phyloP scores from a whole-genome alignment of 2,797 vertebrate species.

The Varecia variegata region DNA sequence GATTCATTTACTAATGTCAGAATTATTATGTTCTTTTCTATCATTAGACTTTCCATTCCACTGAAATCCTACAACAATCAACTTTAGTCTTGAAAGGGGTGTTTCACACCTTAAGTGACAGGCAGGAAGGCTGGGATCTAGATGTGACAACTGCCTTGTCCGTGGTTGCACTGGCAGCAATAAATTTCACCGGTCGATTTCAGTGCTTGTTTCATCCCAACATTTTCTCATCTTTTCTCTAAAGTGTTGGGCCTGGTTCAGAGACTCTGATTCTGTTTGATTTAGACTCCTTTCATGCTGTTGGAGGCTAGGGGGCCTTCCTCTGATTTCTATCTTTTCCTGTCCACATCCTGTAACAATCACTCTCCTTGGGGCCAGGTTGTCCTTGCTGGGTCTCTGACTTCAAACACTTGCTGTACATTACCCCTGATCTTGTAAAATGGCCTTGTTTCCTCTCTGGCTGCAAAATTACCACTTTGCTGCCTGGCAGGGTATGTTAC shows the following conservation, averaged over 20 bases:
- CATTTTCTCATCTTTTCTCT: background rate
- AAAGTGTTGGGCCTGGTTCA: background rate
- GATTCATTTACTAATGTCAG: background rate
- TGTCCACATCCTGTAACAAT: background rate
- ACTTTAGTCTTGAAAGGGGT: background rate
- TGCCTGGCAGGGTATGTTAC: background rate
- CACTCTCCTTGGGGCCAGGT: background rate
- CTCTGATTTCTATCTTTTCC: background rate
- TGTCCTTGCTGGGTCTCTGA: conserved; percentile 37
- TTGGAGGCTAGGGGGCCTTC: background rate
- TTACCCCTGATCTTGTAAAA: conserved; percentile 49
- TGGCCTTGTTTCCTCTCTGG: conserved; percentile 52
- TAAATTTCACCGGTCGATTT: background rate
- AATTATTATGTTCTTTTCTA: background rate
- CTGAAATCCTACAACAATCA: background rate
- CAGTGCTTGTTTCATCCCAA: background rate
- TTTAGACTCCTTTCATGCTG: background rate
- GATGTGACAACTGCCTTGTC: background rate
- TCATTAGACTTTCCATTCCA: background rate
- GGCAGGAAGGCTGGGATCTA: background rate
- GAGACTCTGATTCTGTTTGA: background rate
- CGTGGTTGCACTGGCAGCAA: background rate
- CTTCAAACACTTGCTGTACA: conserved; percentile 29
- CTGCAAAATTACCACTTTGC: conserved; percentile 48
- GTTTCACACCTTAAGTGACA: background rate